Conservation (phyloP, 2,113 vertebrate genomes). For the Crocuta crocuta region DNA sequence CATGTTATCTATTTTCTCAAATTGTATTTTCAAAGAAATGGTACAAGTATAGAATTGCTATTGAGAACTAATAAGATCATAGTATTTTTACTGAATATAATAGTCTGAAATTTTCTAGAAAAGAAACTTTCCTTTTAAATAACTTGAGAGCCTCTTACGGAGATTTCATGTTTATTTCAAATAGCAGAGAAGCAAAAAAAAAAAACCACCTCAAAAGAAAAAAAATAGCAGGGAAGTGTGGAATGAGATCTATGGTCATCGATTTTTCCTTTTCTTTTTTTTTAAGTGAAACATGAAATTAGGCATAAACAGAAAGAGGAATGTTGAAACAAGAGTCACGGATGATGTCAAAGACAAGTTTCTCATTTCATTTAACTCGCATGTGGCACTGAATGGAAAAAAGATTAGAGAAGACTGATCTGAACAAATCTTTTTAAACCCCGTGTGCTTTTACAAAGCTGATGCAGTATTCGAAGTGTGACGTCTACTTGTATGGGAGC, state of each 20-base stretch:
- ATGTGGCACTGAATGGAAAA: background rate
- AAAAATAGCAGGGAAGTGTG: background rate
- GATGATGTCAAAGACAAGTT: background rate
- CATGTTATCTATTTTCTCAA: background rate
- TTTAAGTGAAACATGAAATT: background rate
- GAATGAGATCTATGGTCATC: background rate
- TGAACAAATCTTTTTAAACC: background rate
- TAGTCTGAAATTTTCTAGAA: background rate
- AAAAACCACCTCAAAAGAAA: no score
- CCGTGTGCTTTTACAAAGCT: no score
- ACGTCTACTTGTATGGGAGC: background rate
- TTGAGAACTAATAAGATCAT: background rate
- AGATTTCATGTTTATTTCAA: background rate
- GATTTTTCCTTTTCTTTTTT: background rate
- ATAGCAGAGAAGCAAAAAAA: background rate
- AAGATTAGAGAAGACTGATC: background rate
- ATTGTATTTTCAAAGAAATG: background rate
- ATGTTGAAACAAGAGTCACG: background rate
- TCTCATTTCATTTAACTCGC: background rate
- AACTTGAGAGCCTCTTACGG: background rate
- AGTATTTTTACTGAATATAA: background rate
- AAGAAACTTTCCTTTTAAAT: background rate
- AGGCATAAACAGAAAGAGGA: background rate
- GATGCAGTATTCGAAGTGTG: background rate
- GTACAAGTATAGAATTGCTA: background rate